Percentiles rank a stretch among this genome's conserved stretches.
phyloP scores from a whole-genome alignment of 2,113 vertebrate species.

The Lophochroa leadbeateri region DNA sequence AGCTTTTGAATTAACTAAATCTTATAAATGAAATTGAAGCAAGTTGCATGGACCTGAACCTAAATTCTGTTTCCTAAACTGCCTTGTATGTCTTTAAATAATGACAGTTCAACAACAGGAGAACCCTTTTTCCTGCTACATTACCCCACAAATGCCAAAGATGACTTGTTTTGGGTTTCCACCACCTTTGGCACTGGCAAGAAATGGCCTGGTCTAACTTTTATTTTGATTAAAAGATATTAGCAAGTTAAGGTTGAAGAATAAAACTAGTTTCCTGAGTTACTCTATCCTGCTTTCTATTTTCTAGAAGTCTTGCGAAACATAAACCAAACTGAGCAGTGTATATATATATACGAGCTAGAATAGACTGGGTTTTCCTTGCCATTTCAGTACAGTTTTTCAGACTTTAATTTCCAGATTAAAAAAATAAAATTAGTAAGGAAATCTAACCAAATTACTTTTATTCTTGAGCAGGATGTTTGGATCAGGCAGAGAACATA shows the following conservation, averaged over 20 bases:
- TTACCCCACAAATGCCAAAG: background rate
- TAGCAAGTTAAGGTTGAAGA: background rate
- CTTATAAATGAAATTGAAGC: background rate
- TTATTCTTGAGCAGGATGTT: conserved; percentile 86
- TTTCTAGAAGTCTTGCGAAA: background rate
- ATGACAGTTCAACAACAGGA: background rate
- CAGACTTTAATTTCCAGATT: background rate
- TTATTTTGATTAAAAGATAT: background rate
- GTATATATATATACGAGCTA: fast-evolving
- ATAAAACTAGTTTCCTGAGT: background rate
- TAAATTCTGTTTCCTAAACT: background rate
- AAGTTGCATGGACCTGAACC: background rate
- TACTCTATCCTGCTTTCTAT: background rate
- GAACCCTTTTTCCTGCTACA: background rate
- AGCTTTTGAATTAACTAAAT: background rate
- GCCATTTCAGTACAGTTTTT: background rate
- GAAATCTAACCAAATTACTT: background rate
- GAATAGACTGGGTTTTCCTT: background rate
- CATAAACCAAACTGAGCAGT: background rate
- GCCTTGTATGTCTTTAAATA: background rate
- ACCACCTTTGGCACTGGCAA: background rate
- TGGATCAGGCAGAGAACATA: conserved; percentile 97
- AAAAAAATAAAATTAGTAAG: background rate
- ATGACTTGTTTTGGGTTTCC: background rate
- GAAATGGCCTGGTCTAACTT: background rate